Evolutionary conservation across 2,888 invertebrate genomes (phyloP), one percentile per base, ranked within the genome.

Genomic region (Athetis lepigone): DNA sequence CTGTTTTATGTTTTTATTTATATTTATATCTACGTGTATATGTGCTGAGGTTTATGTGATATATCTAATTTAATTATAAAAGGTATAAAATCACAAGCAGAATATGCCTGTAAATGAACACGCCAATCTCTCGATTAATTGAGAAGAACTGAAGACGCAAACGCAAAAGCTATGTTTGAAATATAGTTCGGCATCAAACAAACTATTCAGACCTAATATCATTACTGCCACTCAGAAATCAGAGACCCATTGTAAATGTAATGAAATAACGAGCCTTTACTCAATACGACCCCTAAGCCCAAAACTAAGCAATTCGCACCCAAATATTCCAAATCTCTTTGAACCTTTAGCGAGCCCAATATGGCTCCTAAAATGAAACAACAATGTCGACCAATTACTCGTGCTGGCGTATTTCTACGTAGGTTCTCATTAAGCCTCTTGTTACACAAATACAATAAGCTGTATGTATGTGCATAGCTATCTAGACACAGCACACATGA

Each of bases 371-470:
- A 71, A 66, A 63, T 72, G 59, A 33, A 67, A 64, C 73, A 72
- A 76, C 75, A 75, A 67, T 67, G 47, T 51, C 25, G 36, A 23
- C 50, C 60, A 75, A 76, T 72, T 76, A 76, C 63, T 61, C 29
- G 29, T 51, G 49, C 47, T 18, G 23, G 33, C 43, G 54, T 64
- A 63, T 72, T 63, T 55, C 40, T 52, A 40, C 16, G 47, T 56
- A 58, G 40, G 33, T 40, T 19, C 46, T 76, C 72, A 75, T 74
- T 74, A 74, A 74, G 54, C 49, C 61, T 62, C 67, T 74, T 77
- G 75, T 77, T 75, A 62, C 25, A 60, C 16, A 55, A 43, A 66
- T 66, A 77, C 66, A 66, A 60, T 76, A 68, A 52, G 45, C 51
- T 39, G 2, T 65, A 21, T 54, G 67, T 13, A 68, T 54, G 67